Evolutionary conservation across 2,113 vertebrate species (phyloP).

Genomic region (Copsychus sechellarum): DNA sequence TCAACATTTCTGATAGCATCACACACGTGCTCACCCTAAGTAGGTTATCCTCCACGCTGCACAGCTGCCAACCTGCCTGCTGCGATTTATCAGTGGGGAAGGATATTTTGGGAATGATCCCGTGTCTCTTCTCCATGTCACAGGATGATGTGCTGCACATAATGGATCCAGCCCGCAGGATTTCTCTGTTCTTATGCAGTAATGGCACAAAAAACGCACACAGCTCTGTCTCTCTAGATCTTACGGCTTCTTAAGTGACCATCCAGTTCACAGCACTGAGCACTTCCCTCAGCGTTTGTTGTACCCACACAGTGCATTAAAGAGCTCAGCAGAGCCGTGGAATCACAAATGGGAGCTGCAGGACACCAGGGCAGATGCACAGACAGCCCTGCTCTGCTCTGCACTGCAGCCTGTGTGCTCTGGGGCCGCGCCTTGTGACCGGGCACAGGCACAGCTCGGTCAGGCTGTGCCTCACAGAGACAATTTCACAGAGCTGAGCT

Average conservation of each 20-base stretch:
- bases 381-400: neutral
- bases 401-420: accelerated
- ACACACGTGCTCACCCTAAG: neutral
- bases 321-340: neutral
- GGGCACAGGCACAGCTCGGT: neutral
- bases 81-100: slow-evolving; percentile 25
- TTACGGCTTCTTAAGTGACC: neutral
- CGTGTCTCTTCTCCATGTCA: neutral
- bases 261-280: neutral
- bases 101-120: slow-evolving; percentile 28
- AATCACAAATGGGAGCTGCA: neutral
- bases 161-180: neutral
- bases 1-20: slow-evolving; percentile 33
- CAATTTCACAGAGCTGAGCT: neutral
- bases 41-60: slow-evolving; percentile 30
- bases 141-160: neutral
- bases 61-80: neutral
- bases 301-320: no score
- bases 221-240: neutral
- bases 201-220: neutral
- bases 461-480: neutral
- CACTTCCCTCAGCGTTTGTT: neutral
- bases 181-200: neutral
- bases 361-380: neutral
- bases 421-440: accelerated